phyloP scores from a whole-genome alignment of 2,888 invertebrate genomes.

The Harpalus rubripes region DNA sequence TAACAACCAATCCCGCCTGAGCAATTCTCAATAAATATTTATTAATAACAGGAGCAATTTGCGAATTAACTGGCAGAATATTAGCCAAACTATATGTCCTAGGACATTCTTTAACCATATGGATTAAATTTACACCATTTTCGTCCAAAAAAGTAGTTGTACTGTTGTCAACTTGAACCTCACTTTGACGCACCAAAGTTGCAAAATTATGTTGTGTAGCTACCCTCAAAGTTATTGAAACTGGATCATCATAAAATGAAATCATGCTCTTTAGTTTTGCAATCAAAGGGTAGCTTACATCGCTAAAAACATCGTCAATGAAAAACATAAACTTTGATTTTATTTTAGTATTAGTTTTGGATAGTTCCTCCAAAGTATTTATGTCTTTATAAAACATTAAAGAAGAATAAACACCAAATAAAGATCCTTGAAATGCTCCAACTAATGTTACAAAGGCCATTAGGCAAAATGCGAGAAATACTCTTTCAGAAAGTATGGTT shows the following conservation, averaged over 20 bases:
- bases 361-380: slow-evolving; percentile 74
- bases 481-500: slow-evolving; percentile 74
- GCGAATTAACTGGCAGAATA: slow-evolving; percentile 73
- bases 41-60: slow-evolving; percentile 73
- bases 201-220: slow-evolving; percentile 71
- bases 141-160: slow-evolving; percentile 70
- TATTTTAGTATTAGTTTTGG: slow-evolving; percentile 73
- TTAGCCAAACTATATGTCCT: slow-evolving; percentile 76
- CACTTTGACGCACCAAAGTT: slow-evolving; percentile 74
- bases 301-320: slow-evolving; percentile 75
- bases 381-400: slow-evolving; percentile 76
- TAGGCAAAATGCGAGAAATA: slow-evolving; percentile 75
- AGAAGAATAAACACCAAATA: slow-evolving; percentile 76
- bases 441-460: slow-evolving; percentile 75
- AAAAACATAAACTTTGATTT: slow-evolving; percentile 75
- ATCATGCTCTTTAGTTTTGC: slow-evolving; percentile 73
- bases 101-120: slow-evolving; percentile 76
- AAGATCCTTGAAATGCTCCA: slow-evolving; percentile 74
- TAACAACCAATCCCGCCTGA: slow-evolving; percentile 73
- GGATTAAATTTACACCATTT: slow-evolving; percentile 73
- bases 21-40: slow-evolving; percentile 72
- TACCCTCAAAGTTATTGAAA: slow-evolving; percentile 65
- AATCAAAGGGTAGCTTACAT: slow-evolving; percentile 73
- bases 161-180: slow-evolving; percentile 73
- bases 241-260: slow-evolving; percentile 71